Percentiles rank a stretch among this genome's conserved stretches.
Evolutionary conservation across 2,113 vertebrate species (phyloP).

Genomic region (Nothoprocta perdicaria): DNA sequence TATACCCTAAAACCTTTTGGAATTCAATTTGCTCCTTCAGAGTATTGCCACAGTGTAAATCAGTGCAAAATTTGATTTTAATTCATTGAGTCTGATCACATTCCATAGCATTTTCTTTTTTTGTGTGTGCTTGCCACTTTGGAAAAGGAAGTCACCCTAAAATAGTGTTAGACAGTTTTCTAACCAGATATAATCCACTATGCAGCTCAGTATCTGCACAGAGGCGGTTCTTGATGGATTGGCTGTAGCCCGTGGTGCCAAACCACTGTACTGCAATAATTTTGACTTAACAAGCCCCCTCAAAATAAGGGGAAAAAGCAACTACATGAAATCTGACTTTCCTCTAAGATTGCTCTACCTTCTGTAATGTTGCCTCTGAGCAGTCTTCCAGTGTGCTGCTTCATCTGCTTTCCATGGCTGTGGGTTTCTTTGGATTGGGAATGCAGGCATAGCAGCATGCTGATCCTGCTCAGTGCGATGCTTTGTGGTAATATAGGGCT

Average conservation of each 20-base stretch:
- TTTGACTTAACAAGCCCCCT: not conserved
- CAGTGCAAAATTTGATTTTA: slow-evolving; percentile 32
- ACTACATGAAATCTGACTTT: slow-evolving; percentile 5
- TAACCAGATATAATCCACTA: slow-evolving; percentile 25
- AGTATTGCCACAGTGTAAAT: slow-evolving; percentile 6
- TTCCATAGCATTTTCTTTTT: not conserved
- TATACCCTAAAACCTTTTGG: not conserved
- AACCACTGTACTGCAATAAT: not conserved
- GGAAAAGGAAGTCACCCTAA: not conserved
- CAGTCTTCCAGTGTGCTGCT: not conserved
- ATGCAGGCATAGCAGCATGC: not conserved
- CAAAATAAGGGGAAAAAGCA: slow-evolving; percentile 20
- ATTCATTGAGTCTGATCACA: slow-evolving; percentile 3
- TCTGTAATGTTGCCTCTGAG: not conserved
- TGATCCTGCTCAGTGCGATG: slow-evolving; percentile 1
- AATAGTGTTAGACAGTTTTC: not conserved
- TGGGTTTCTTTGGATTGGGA: slow-evolving; percentile 5
- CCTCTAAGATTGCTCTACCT: not conserved
- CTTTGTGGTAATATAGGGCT: not conserved
- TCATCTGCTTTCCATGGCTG: not conserved
- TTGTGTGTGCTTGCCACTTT: not conserved
- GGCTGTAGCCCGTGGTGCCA: slow-evolving; percentile 12
- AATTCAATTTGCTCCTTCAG: slow-evolving; percentile 12
- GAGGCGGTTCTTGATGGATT: slow-evolving; percentile 5
- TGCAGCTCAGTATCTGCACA: not conserved